Evolutionary conservation across 2,113 vertebrate species (phyloP).

Genomic region (Osmerus eperlanus): DNA sequence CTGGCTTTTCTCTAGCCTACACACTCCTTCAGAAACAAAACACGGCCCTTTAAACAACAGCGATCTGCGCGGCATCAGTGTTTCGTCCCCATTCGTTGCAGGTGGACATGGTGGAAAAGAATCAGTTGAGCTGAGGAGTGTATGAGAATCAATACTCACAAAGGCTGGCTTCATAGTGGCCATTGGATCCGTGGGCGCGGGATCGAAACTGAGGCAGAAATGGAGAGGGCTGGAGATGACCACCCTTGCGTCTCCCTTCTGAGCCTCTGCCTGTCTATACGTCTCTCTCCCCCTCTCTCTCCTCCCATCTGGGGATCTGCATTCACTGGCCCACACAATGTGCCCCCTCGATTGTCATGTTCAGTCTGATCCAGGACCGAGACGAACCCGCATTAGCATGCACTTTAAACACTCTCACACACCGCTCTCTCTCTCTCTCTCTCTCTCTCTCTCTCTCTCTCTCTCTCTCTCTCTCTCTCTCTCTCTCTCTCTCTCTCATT

Average conservation of each 20-base stretch:
- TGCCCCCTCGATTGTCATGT: slow-evolving; percentile 64
- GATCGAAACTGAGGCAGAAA: slow-evolving; percentile 35
- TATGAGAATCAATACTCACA: slow-evolving; percentile 68
- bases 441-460: not conserved
- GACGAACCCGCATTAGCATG: slow-evolving; percentile 56
- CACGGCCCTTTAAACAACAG: slow-evolving; percentile 27
- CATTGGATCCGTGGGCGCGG: slow-evolving; percentile 40
- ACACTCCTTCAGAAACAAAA: not conserved
- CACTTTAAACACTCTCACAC: slow-evolving; percentile 55
- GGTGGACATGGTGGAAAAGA: slow-evolving; percentile 38
- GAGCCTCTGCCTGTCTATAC: not conserved
- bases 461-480: not conserved
- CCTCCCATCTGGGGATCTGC: slow-evolving; percentile 50
- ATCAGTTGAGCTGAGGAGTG: slow-evolving; percentile 24
- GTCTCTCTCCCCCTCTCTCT: slow-evolving; percentile 21
- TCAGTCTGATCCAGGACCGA: slow-evolving; percentile 61
- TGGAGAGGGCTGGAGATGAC: slow-evolving; percentile 32
- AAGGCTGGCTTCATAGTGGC: slow-evolving; percentile 67
- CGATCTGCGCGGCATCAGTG: slow-evolving; percentile 30
- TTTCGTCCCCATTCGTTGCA: slow-evolving; percentile 30
- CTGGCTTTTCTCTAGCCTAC: not conserved
- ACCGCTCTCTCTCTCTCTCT: slow-evolving; percentile 36
- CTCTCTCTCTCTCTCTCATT: not conserved
- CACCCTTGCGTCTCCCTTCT: slow-evolving; percentile 31
- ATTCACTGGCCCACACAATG: slow-evolving; percentile 53